Base-by-base conservation (phyloP, 2,113 vertebrate genomes). In the Progne subis region DNA sequence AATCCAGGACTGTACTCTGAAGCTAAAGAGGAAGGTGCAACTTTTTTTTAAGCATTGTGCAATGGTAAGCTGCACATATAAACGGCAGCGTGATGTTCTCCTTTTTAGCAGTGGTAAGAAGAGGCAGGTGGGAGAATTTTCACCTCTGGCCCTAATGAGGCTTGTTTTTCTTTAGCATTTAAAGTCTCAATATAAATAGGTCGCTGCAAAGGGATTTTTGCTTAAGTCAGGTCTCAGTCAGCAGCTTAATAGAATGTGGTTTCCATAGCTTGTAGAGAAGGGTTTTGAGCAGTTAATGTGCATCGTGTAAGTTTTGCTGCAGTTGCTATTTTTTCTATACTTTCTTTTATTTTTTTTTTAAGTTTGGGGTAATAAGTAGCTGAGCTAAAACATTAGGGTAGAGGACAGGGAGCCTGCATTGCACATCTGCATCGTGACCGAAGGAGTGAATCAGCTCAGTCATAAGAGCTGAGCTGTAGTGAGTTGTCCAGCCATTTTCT, bases 161-260 rank as follows among this genome's bases (percentile, higher is more conserved):
- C 50, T 26, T 63, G 5, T 85, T 88, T 77, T 34, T 43, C 43
- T 78, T 57, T 25, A 44, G 71, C 32, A 14, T 69, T 78, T 70
- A 43, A 67, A 78, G 52, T 93, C 55, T 74, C 63, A 57, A 46
- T 29, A 39, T 81, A 70, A 80, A 56, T 53, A 77, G 90, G 64
- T 83, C 20, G 50, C 43, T 92, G 75, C 71, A 47, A 55, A 63
- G 34, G 44, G 50, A n/a, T 83, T 94, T 95, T 85, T 96, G 76
- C 79, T 93, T 59, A 82, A 90, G 63, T 93, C 82, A 67, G 39
- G 14, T 83, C 29, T 83, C 59, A 60, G 74, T 90, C 82, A 93
- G 94, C 82, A 88, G 68, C 47, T 86, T 86, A 77, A 55, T 43
- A 61, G 63, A 86, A 46, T 76, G 56, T 85, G 63, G 60, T 94